Evolutionary conservation across 2,888 invertebrate species (phyloP).

Genomic region (Tryphoninae sp.): DNA sequence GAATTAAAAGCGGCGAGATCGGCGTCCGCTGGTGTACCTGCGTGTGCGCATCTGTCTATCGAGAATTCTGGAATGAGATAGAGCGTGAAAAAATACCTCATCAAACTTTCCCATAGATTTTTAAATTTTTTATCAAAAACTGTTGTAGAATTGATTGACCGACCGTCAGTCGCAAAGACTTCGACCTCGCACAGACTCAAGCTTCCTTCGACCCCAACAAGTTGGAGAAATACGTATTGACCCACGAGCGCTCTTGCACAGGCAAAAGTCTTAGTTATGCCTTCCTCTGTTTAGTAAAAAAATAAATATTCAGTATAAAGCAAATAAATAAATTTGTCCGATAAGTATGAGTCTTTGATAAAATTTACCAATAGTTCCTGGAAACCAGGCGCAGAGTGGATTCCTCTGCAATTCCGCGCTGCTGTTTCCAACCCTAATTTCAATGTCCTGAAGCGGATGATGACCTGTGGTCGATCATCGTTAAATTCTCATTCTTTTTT

Average conservation of each 20-base stretch:
- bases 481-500: slow-evolving; percentile 14
- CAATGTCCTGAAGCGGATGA: slow-evolving; percentile 93
- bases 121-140: slow-evolving; percentile 4
- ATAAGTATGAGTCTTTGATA: background rate
- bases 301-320: slow-evolving; percentile 71
- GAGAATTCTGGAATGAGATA: slow-evolving; percentile 87
- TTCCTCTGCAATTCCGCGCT: slow-evolving; percentile 93
- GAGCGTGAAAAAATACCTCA: slow-evolving; percentile 6
- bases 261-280: slow-evolving; percentile 94
- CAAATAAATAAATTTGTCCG: background rate
- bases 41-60: slow-evolving; percentile 90
- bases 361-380: slow-evolving; percentile 89
- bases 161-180: slow-evolving; percentile 95
- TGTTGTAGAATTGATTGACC: slow-evolving; percentile 66
- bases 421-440: slow-evolving; percentile 95
- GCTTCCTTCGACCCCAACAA: slow-evolving; percentile 95
- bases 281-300: slow-evolving; percentile 86
- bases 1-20: slow-evolving; percentile 92
- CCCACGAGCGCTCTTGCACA: slow-evolving; percentile 93
- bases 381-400: slow-evolving; percentile 96
- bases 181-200: slow-evolving; percentile 95
- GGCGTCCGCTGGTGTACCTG: slow-evolving; percentile 89
- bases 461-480: slow-evolving; percentile 84
- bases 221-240: slow-evolving; percentile 93
- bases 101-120: background rate